Evolutionary conservation across 2,888 invertebrate species (phyloP).

Genomic region (Gymnoscelis rufifasciata): DNA sequence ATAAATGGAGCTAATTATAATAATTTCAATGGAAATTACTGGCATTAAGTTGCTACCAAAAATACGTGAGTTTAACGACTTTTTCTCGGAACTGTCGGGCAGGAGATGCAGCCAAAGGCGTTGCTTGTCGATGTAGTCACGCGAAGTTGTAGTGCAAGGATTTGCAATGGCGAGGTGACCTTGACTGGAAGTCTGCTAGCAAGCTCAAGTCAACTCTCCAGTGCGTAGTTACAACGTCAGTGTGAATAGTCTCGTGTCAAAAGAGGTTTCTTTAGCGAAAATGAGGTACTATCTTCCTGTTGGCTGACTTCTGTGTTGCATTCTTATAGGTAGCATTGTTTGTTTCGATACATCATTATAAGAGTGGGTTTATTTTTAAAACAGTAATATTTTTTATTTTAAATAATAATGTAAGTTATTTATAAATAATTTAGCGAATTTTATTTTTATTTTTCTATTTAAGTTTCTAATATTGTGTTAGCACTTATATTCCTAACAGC

Average conservation of each 20-base stretch:
- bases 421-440: too few relatives aligned
- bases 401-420: too few relatives aligned
- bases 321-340: too few relatives aligned
- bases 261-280: neutral
- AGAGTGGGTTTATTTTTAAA: too few relatives aligned
- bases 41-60: constrained; percentile 79
- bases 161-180: constrained; percentile 51
- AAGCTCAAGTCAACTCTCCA: constrained; percentile 1
- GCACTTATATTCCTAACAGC: too few relatives aligned
- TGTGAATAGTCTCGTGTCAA: neutral
- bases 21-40: constrained; percentile 76
- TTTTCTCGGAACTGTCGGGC: constrained; percentile 70
- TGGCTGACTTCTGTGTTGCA: neutral
- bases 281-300: neutral
- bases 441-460: too few relatives aligned
- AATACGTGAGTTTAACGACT: constrained; percentile 78
- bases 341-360: too few relatives aligned
- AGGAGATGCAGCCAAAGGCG: constrained; percentile 56
- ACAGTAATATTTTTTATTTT: too few relatives aligned
- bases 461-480: too few relatives aligned
- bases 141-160: constrained; percentile 36
- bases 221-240: neutral
- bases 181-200: constrained; percentile 35
- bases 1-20: constrained; percentile 77
- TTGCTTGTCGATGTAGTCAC: constrained; percentile 42